Conservation (phyloP, 1,140 invertebrate genomes). For the Dendrolimus kikuchii region DNA sequence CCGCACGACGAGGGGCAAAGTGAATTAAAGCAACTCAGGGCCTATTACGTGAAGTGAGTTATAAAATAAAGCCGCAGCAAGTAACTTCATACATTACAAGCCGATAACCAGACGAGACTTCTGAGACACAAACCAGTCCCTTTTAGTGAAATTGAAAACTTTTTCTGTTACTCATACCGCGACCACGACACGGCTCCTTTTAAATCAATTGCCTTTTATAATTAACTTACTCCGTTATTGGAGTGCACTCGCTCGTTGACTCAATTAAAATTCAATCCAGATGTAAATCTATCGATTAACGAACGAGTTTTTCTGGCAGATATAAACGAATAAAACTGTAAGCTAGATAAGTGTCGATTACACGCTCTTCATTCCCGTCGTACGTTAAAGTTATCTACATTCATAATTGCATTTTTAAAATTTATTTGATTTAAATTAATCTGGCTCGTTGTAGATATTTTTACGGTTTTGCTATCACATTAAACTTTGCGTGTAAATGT, state of each 20-base stretch:
- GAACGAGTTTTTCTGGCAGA: conserved; percentile 52
- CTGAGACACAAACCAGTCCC: conserved; percentile 73
- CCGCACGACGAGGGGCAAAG: conserved; percentile 36
- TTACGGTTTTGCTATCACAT: no score
- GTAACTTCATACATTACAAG: conserved; percentile 71
- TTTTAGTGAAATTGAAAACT: conserved; percentile 75
- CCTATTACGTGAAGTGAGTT: conserved; percentile 69
- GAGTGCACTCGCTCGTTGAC: conserved; percentile 58
- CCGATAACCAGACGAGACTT: conserved; percentile 72
- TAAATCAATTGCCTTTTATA: conserved; percentile 71
- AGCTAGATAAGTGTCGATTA: conserved; percentile 33
- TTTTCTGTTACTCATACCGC: conserved; percentile 70
- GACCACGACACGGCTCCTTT: conserved; percentile 60
- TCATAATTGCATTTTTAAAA: conserved; percentile 14
- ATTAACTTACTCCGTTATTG: conserved; percentile 66
- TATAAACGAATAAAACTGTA: conserved; percentile 49
- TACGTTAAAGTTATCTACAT: conserved; percentile 16
- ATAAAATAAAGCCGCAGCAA: conserved; percentile 66
- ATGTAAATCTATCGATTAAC: conserved; percentile 53
- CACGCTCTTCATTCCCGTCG: conserved; percentile 8
- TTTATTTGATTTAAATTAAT: conserved; percentile 1
- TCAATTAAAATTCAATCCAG: conserved; percentile 60
- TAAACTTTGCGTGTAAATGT: no score
- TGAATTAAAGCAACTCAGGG: conserved; percentile 55
- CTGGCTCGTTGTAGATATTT: no score